Percentiles rank a stretch among this genome's conserved stretches.
phyloP scores from a whole-genome alignment of 2,113 vertebrate genomes.

The Pycnonotus jocosus region DNA sequence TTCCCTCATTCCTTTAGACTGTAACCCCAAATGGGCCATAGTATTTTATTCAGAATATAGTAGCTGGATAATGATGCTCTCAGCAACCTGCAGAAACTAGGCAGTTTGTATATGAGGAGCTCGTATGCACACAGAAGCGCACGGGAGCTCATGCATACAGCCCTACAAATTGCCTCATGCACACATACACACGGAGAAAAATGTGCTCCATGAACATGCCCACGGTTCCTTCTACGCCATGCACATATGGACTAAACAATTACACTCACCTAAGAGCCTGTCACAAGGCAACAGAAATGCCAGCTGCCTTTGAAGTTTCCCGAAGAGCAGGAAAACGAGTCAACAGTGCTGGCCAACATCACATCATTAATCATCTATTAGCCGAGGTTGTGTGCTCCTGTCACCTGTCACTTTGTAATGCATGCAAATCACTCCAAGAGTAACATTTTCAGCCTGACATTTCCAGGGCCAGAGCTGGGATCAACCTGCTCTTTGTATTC shows the following conservation, averaged over 20 bases:
- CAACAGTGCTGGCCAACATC: constrained; percentile 57
- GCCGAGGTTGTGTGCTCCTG: constrained; percentile 51
- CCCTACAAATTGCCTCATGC: background rate
- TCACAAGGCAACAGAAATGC: constrained; percentile 51
- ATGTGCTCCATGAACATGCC: background rate
- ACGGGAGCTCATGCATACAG: background rate
- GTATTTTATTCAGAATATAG: constrained; percentile 36
- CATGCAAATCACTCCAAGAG: constrained; percentile 70
- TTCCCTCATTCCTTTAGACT: constrained; percentile 38
- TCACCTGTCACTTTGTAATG: constrained; percentile 69
- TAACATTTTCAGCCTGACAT: constrained; percentile 68
- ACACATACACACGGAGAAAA: background rate
- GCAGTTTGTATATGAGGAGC: background rate
- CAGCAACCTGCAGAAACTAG: background rate
- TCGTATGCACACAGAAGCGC: background rate
- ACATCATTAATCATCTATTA: constrained; percentile 76
- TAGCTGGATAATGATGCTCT: constrained; percentile 40
- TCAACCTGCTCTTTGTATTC: constrained; percentile 42
- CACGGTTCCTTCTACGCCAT: background rate
- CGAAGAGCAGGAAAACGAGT: constrained; percentile 54
- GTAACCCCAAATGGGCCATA: constrained; percentile 23
- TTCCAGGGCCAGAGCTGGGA: constrained; percentile 52
- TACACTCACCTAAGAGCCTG: background rate
- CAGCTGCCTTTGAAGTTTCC: constrained; percentile 66
- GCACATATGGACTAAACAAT: constrained; percentile 32